Base-by-base conservation (phyloP, 2,113 vertebrate species). In the Acanthochromis polyacanthus region DNA sequence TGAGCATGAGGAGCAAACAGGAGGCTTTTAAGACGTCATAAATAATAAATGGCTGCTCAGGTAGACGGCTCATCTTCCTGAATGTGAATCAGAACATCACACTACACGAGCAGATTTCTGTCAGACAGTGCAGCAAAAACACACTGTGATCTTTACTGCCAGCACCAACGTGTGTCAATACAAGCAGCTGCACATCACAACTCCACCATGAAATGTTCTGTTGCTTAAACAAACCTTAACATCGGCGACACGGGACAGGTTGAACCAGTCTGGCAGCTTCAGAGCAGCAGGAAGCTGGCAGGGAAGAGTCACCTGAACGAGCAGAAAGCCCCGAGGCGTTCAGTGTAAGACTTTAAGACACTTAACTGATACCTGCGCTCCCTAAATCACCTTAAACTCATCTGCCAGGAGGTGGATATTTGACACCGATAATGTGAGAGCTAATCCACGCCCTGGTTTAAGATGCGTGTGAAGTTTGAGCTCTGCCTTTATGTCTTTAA, bases 171-270 rank as follows among this genome's bases (percentile, higher is more conserved):
- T 30, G 4, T 30, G 30, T 30, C 30, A 30, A 36, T 36, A 36
- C 23, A 11, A 63, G 61, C 48, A 63, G 36, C 61, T 51, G 70
- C 74, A 51, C 32, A 38, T 73, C 65, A 59, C 23, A 57, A 40
- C 30, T 23, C 4, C 46, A 14, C 56, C 2, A 63, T 63, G 46
- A 40, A 55, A 58, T 20, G 4, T 32, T 43, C 23, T 78, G 86
- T 77, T 83, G 78, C 28, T 74, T 75, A 85, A 86, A 87, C 82
- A 91, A 85, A 83, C 71, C 8, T 57, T 4, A 20, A 70, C 51
- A 48, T 50, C 2, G 2, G 68, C 45, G 11, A 56, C 30, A n/a
- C n/a, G n/a, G 16, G 38, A 66, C 80, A 30, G 43, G 81, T 23
- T 7, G 3, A 84, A 91, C 89, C 80, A 71, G 89, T 88, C 55